Base-by-base conservation (phyloP, 2,113 vertebrate species). In the Elgaria multicarinata region DNA sequence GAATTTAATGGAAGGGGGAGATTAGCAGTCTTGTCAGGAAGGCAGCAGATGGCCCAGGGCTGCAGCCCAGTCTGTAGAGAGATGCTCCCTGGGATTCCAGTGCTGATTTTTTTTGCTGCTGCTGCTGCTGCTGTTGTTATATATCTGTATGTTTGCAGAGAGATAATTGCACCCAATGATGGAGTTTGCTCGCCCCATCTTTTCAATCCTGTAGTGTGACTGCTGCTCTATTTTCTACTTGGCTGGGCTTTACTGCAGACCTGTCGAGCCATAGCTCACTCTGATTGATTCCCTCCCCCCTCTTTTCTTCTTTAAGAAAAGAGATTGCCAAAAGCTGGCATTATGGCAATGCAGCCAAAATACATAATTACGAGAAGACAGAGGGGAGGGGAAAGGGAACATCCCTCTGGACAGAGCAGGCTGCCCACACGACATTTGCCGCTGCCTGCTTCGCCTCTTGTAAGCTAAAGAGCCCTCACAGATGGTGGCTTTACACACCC, bases 211-310 rank as follows among this genome's bases (percentile, higher is more conserved):
- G 90, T 96, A 94, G 93, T 96, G 94, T 93, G 93, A 96, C 93
- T 96, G 95, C 95, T 96, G 95, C 94, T 97, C 97, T 97, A 98
- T 98, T 99, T 99, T 99, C 98, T 98, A 97, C 97, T 97, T 97
- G 97, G 95, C 97, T 98, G 97, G 96, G 92, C 96, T 97, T 98
- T 98, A 97, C 97, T 97, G 97, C 96, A 97, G 97, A 96, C 94
- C 96, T 97, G 97, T 97, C 55, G 64, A 97, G 97, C 96, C 96
- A 96, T 97, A 96, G 96, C 97, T 98, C 96, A 95, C 95, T 96
- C 93, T 94, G 97, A 98, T 98, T 98, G 98, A 98, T 97, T 96
- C 97, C 97, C 94, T 97, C 97, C 94, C 93, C 26, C 55, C 31
- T 58, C 18, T 76, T 90, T 87, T 80, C 42, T 91, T 92, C 83